Evolutionary conservation across 2,797 vertebrate genomes (phyloP), one percentile per base, ranked within the genome.

Genomic region (Megalops cyprinoides): DNA sequence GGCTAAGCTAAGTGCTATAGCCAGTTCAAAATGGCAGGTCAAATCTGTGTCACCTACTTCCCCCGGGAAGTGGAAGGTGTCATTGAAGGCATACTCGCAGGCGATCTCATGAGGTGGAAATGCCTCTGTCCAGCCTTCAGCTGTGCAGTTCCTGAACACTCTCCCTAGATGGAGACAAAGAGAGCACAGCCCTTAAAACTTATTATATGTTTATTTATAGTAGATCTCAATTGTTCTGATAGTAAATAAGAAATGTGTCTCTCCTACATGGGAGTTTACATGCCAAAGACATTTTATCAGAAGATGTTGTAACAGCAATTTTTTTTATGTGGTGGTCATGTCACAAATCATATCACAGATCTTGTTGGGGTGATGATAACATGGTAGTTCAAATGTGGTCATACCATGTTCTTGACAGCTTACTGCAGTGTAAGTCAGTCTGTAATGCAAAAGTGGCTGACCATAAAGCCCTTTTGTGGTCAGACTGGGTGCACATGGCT

Each of bases 111-210:
- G 93, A 73, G 90, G 92, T 0, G 95, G 95, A 80, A 94, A 96
- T 0, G 89, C 82, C 12, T 94, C 92, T 3, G 95, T 94, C 96
- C 96, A 96, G 80, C 96, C 96, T 0, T 89, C 83, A 0, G 82
- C 89, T 0, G 95, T 96, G 79, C 96, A 97, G 83, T 96, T 97
- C 82, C 94, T 92, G 84, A 92, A 93, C 73, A 97, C 87, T 82
- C 88, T 91, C 74, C 95, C 96, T 96, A 89, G 25, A 65, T 18
- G 51, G 28, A 5, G 10, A 56, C 14, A 44, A 14, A 25, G 58
- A 77, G 37, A 5, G 39, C 51, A 58, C 55, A 58, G n/a, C 4
- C 4, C 4, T 18, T 48, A 48, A 4, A 48, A 48, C 10, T 4
- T 4, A 48, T 48, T 48, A 48, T 4, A 48, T 48, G n/a, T n/a